These are phyloP conservation scores for Cheirogaleus major DNA, from an alignment of 2,797 vertebrate species.

Conservation along the genomic window DNA sequence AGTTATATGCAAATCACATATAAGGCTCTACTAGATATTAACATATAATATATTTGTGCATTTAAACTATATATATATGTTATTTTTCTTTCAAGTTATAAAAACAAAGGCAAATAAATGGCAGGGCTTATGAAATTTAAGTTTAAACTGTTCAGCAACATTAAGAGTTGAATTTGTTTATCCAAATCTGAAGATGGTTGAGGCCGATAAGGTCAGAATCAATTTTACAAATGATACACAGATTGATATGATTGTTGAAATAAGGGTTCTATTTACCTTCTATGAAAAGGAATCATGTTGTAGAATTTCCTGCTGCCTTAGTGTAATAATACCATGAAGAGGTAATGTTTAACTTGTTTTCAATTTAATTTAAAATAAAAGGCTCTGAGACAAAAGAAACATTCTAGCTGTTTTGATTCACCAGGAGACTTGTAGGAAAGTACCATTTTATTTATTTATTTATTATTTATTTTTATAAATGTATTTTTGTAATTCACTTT, in stretches of 20 bases:
- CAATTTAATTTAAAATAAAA: slow-evolving; percentile 73
- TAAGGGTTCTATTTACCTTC: slow-evolving; percentile 69
- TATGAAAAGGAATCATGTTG: slow-evolving; percentile 57
- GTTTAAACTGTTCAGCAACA: not conserved
- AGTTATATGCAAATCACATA: not conserved
- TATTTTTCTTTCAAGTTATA: not conserved
- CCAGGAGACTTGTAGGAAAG: not conserved
- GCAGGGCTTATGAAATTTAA: not conserved
- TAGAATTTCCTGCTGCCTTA: slow-evolving; percentile 72
- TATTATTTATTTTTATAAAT: no score
- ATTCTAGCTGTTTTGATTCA: not conserved
- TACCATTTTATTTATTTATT: not conserved
- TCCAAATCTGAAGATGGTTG: slow-evolving; percentile 17
- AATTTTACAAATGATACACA: slow-evolving; percentile 80
- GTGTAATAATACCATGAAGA: slow-evolving; percentile 66
- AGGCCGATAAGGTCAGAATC: slow-evolving; percentile 76
- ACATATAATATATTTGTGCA: not conserved
- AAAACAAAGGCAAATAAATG: not conserved
- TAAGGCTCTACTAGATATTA: not conserved
- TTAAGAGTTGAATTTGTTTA: not conserved
- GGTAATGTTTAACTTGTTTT: slow-evolving; percentile 65
- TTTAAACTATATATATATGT: not conserved
- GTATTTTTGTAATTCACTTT: no score
- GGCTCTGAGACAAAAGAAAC: not conserved
- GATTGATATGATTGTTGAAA: slow-evolving; percentile 74